Base-by-base conservation (phyloP, 2,888 invertebrate species). In the Proisotoma minuta region DNA sequence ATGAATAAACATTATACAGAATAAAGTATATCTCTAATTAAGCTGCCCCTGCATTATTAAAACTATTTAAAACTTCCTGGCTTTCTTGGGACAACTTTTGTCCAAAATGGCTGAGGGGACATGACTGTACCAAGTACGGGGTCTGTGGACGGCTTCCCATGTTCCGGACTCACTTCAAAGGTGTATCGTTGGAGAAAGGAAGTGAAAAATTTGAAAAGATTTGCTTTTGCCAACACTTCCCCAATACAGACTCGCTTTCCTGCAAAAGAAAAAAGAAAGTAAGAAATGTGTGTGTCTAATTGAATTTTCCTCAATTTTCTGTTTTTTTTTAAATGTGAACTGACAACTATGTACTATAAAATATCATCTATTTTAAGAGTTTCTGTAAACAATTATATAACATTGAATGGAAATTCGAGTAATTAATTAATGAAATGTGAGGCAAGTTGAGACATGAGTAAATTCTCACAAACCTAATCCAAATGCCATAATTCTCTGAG, bases 131-230 rank as follows among this genome's bases (percentile, higher is more conserved):
- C 68, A 15, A 68, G 39, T 1, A 68, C 49, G 12, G 65, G 65
- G 26, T 68, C 68, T 20, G 60, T 63, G 0, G 65, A 62, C 1
- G 68, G 68, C 28, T 64, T 60, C 3, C 68, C 67, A 47, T 68
- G 65, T 26, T 51, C 50, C 10, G 65, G 64, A 34, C 60, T 48
- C 29, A 59, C 59, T 20, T 62, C 61, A 51, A 70, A 72, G 12
- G 66, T 57, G 39, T 66, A 72, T 2, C 63, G 62, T 67, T 72
- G 72, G 18, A 72, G 52, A 48, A 68, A 67, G 3, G 65, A 63
- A 2, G 67, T 60, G 49, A 68, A 69, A 47, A 72, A 72, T 54
- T 67, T 72, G 49, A 70, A 68, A 10, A 72, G 62, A 39, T 66
- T 69, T 10, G 69, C 66, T 62, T 64, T 70, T 1, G 72, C 72